Conservation (phyloP, 2,888 invertebrate species). For the Spisula solida region DNA sequence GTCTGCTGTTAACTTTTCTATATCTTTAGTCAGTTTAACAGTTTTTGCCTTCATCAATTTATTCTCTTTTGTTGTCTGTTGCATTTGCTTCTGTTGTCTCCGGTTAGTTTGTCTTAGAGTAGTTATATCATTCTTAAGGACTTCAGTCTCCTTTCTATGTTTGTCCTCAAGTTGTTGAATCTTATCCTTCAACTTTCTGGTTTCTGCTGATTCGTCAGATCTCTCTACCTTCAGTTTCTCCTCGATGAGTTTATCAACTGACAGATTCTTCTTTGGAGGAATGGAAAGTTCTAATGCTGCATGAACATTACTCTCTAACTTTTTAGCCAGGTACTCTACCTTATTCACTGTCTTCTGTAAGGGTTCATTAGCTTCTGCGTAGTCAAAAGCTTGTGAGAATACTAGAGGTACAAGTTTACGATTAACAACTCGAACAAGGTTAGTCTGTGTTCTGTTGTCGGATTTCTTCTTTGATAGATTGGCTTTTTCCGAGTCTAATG, state of each 20-base stretch:
- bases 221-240: slow-evolving; percentile 26
- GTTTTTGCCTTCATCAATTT: background rate
- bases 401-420: slow-evolving; percentile 30
- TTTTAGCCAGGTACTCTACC: slow-evolving; percentile 13
- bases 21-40: slow-evolving; percentile 15
- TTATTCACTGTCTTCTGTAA: slow-evolving; percentile 13
- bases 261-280: slow-evolving; percentile 1
- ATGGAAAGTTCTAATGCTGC: background rate
- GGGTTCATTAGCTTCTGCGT: slow-evolving; percentile 11
- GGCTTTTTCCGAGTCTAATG: slow-evolving; percentile 19
- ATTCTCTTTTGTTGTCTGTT: slow-evolving; percentile 10
- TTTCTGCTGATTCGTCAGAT: slow-evolving; percentile 23
- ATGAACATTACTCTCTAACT: slow-evolving; percentile 17
- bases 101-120: background rate
- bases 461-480: background rate
- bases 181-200: background rate
- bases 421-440: slow-evolving; percentile 4
- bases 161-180: slow-evolving; percentile 22
- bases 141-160: slow-evolving; percentile 26
- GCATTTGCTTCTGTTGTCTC: background rate
- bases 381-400: slow-evolving; percentile 19
- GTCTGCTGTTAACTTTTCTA: background rate
- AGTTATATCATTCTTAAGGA: background rate
- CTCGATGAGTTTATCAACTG: slow-evolving; percentile 21
- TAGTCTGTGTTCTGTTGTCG: background rate